A percentile compares a stretch with the other conserved stretches of the same genome.
Evolutionary conservation across 2,888 invertebrate species (phyloP).

Genomic region (Lysandra bellargus): DNA sequence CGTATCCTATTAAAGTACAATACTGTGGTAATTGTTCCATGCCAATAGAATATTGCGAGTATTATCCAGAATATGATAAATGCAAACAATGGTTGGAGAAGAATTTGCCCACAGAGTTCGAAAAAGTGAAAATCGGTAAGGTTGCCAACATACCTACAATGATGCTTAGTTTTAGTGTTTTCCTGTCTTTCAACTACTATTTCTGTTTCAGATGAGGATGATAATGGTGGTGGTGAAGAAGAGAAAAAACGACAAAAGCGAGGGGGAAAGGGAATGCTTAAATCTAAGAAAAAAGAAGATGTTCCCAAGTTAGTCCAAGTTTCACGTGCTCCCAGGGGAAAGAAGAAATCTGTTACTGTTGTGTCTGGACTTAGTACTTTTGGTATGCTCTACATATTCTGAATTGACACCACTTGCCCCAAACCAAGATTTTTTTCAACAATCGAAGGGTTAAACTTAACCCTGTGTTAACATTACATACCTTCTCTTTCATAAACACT

Average conservation of each 20-base stretch:
- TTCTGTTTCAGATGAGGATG: slow-evolving; percentile 75
- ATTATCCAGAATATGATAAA: slow-evolving; percentile 97
- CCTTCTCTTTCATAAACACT: background rate
- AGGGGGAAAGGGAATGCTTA: slow-evolving; percentile 97
- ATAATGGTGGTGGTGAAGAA: slow-evolving; percentile 89
- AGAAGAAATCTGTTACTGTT: slow-evolving; percentile 99
- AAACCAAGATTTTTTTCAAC: no score
- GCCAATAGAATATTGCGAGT: slow-evolving; percentile 99
- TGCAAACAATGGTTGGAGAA: slow-evolving; percentile 98
- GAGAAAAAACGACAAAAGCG: slow-evolving; percentile 98
- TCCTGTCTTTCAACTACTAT: background rate
- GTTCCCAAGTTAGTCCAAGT: slow-evolving; percentile 92
- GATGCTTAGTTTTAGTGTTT: background rate
- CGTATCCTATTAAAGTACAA: slow-evolving; percentile 90
- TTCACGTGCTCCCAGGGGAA: slow-evolving; percentile 95
- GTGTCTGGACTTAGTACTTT: slow-evolving; percentile 97
- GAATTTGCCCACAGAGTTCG: slow-evolving; percentile 95
- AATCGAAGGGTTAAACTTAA: no score
- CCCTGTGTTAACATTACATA: background rate
- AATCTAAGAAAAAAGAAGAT: slow-evolving; percentile 96
- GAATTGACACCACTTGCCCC: no score
- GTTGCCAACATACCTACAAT: slow-evolving; percentile 3
- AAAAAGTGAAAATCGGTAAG: slow-evolving; percentile 89
- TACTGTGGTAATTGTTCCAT: slow-evolving; percentile 97
- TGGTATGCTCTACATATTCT: slow-evolving; percentile 78